Evolutionary conservation across 1,140 invertebrate genomes (phyloP).

Genomic region (Hesperophylax magnus): DNA sequence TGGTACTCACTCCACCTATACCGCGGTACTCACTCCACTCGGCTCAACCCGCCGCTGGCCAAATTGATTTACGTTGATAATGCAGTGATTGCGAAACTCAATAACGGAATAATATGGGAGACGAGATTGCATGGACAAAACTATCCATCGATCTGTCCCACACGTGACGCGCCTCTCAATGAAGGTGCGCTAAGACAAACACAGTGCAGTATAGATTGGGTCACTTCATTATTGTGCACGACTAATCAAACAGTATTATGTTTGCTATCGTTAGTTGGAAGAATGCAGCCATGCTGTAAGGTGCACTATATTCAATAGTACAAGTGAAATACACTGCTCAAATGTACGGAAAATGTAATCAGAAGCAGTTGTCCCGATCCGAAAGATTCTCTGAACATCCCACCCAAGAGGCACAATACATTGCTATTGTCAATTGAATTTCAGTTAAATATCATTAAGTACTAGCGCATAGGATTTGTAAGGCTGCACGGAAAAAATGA

Average conservation of each 20-base stretch:
- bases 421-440: no score
- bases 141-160: conserved; percentile 1
- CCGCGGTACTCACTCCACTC: not conserved
- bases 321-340: no score
- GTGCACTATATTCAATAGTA: no score
- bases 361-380: no score
- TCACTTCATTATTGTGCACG: conserved; percentile 12
- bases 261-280: not conserved
- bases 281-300: no score
- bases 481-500: no score
- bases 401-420: no score
- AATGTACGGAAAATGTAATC: no score
- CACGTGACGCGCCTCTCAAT: conserved; percentile 22
- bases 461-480: no score
- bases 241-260: conserved; percentile 2
- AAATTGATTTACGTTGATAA: conserved; percentile 53
- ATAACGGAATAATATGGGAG: conserved; percentile 40
- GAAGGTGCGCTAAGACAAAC: conserved; percentile 10
- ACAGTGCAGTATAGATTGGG: not conserved
- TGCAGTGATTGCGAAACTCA: conserved; percentile 54
- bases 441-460: no score
- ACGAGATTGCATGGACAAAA: conserved; percentile 7
- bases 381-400: no score
- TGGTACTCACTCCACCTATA: not conserved
- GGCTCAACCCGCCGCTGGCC: not conserved